Evolutionary conservation across 2,888 invertebrate species (phyloP).

Genomic region (Eristalis tenax): DNA sequence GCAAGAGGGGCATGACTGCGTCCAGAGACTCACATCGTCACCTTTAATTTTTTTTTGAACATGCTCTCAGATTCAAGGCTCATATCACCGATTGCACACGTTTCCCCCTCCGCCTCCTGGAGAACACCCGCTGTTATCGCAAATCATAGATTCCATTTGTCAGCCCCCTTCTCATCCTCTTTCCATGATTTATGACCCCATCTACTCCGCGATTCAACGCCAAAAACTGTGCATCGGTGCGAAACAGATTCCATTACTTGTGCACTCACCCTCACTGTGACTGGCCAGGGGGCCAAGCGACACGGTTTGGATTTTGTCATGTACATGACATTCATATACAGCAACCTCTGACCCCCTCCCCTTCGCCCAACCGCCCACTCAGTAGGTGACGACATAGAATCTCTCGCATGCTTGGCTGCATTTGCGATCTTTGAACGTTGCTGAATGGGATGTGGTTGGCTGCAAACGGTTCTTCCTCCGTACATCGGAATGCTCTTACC

Average conservation of each 20-base stretch:
- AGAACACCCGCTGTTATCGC: not conserved
- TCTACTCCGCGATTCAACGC: not conserved
- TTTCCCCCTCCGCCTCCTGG: no score
- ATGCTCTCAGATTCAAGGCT: no score
- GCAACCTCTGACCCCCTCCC: not conserved
- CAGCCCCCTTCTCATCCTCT: not conserved
- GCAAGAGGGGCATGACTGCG: no score
- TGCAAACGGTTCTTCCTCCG: not conserved
- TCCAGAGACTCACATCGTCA: no score
- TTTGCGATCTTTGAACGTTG: not conserved
- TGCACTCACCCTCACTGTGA: not conserved
- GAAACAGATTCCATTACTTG: not conserved
- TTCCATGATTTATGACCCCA: not conserved
- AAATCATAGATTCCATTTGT: not conserved
- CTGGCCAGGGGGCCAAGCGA: not conserved
- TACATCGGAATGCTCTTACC: constrained; percentile 1
- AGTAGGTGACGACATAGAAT: not conserved
- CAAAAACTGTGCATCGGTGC: not conserved
- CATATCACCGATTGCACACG: no score
- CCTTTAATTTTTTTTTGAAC: no score
- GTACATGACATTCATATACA: not conserved
- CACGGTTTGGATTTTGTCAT: not conserved
- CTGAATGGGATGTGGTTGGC: not conserved
- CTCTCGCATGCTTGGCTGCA: not conserved
- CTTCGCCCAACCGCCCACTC: not conserved